Conservation (phyloP, 1,140 invertebrate species). For the Magallana ariakensis region DNA sequence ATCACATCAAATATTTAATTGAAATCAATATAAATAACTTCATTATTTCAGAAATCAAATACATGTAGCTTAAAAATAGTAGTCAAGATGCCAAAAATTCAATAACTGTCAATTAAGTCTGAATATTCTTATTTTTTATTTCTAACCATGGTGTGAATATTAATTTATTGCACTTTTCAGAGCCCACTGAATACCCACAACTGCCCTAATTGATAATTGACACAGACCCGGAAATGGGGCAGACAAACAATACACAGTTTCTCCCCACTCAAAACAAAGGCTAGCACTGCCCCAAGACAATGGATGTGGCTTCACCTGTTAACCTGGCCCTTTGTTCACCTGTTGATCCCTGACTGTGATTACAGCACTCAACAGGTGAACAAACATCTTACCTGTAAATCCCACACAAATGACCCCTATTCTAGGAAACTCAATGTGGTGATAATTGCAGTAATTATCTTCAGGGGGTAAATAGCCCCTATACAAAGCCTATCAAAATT, state of each 20-base stretch:
- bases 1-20: no score
- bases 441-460: background rate
- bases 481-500: constrained; percentile 4
- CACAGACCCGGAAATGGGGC: background rate
- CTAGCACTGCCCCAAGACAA: background rate
- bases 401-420: background rate
- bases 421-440: background rate
- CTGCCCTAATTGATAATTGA: background rate
- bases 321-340: background rate
- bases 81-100: background rate
- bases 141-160: background rate
- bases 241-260: background rate
- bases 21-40: no score
- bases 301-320: background rate
- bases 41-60: no score
- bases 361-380: background rate
- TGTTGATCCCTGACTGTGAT: background rate
- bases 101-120: background rate
- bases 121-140: background rate
- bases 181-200: background rate
- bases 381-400: constrained; percentile 17
- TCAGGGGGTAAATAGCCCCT: background rate
- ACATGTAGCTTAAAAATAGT: no score
- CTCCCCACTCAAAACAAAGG: background rate
- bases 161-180: background rate